Base-by-base conservation (phyloP, 2,797 vertebrate genomes). In the Florisuga fusca region DNA sequence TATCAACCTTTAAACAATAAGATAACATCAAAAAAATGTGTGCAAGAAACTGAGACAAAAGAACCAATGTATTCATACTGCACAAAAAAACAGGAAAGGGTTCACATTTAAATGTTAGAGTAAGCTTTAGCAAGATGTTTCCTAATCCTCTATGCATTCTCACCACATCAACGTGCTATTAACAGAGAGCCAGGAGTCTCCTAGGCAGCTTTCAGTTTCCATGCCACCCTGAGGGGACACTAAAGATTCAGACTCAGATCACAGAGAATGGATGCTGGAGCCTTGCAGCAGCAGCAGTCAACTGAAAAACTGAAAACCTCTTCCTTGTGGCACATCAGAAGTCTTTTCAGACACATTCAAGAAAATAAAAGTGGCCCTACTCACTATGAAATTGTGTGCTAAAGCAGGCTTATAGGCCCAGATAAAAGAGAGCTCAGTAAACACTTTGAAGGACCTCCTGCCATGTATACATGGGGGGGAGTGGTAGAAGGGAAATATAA, bases 381-480 rank as follows among this genome's bases (percentile, higher is more conserved):
- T 69, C 72, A 11, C 6, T 43, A 23, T 6, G 3, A 43, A 71
- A 78, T 31, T 29, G 14, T 23, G 33, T 9, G 11, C 27, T 50
- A 26, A 25, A 76, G 55, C 25, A 76, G 17, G 17, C 14, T 75
- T n/a, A 12, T 1, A 81, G 48, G 48, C 34, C 9, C 31, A 59
- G 26, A 16, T 10, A 74, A 69, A 55, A 31, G 29, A 62, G 29
- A 78, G 55, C 58, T 68, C 51, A 25, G 20, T 1, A 3, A 77
- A 41, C n/a, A 58, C 4, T 22, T 73, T 10, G 18, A 80, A 71
- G 36, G 31, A 67, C 15, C 21, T 84, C 27, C 31, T 76, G 61
- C 15, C 33, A 57, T 3, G 9, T 4, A 12, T 5, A 31, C 3
- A 2, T 2, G 6, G 12, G 14, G 14, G 1, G 4, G 18, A 58